Evolutionary conservation across 2,888 invertebrate species (phyloP), one percentile per base, ranked within the genome.

Genomic region (Sturmia bella): DNA sequence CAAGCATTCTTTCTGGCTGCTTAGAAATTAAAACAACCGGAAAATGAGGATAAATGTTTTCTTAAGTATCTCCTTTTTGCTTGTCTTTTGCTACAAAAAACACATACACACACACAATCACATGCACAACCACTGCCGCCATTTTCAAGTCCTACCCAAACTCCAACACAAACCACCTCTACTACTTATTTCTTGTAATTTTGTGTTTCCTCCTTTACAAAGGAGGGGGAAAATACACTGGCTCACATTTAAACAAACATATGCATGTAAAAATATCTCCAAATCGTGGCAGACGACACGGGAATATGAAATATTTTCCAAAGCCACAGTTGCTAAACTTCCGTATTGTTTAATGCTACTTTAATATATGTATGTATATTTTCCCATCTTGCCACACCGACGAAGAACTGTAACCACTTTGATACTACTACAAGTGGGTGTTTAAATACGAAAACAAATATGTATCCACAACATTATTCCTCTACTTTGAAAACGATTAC

Each of bases 31-130:
- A 73, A 81, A 64, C 73, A 81, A 64, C 45, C 81, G 78, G 78
- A 78, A 81, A 81, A 81, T 78, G 50, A 74, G 81, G 77, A 73
- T 81, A 74, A 81, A 77, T 78, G 81, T 74, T 81, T 73, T 59
- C 78, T 78, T 78, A 74, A 77, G 56, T 69, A 76, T 69, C 64
- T 64, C 21, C 48, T 61, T 15, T 70, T 45, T 21, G 17, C 52
- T n/a, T 39, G 1, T 54, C 21, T 43, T 52, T 43, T 52, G 4
- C 41, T 15, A 61, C 11, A 43, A 37, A n/a, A 61, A 52, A 50
- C 39, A 75, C 66, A 68, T 39, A 54, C 27, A 19, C 61, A 17
- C 52, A 54, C n/a, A 3, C 39, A 13, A n/a, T n/a, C n/a, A n/a
- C n/a, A n/a, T n/a, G n/a, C n/a, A n/a, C n/a, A n/a, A n/a, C n/a